These are phyloP conservation scores for Fopius arisanus DNA, from an alignment of 1,140 invertebrate species.

Conservation along the genomic window DNA sequence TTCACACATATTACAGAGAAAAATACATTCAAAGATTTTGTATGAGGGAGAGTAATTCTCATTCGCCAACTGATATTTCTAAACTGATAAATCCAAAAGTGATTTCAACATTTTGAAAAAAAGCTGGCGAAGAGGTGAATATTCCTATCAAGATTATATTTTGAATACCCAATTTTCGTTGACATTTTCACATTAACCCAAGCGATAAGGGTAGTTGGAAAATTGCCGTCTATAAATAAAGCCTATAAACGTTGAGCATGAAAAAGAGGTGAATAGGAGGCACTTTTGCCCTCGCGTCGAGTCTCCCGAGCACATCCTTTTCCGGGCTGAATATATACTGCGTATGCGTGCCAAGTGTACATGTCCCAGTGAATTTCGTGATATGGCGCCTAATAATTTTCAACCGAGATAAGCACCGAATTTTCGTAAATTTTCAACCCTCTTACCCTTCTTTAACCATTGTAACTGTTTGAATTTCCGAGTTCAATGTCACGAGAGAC, in stretches of 20 bases:
- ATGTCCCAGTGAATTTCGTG: neutral
- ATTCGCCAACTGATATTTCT: too few species aligned
- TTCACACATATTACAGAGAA: too few species aligned
- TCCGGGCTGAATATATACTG: slow-evolving; percentile 11
- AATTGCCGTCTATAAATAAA: slow-evolving; percentile 25
- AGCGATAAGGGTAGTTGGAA: slow-evolving; percentile 6
- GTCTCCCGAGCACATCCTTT: neutral
- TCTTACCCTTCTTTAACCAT: neutral
- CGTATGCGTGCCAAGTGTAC: slow-evolving; percentile 6
- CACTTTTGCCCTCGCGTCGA: neutral
- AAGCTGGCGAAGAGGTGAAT: neutral
- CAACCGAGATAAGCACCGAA: neutral
- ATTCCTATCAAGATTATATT: neutral
- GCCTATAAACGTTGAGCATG: slow-evolving; percentile 21
- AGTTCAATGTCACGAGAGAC: slow-evolving; percentile 1
- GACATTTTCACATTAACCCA: neutral
- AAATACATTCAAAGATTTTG: neutral
- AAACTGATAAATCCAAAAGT: too few species aligned
- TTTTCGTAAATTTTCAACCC: neutral
- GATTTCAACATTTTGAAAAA: too few species aligned
- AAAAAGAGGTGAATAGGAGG: slow-evolving; percentile 6
- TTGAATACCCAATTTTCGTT: neutral
- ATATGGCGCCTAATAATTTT: slow-evolving; percentile 15
- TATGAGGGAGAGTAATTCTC: too few species aligned
- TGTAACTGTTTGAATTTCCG: neutral